These are phyloP conservation scores for Diplogasteroides magnus DNA, from an alignment of 1,140 invertebrate species.

Conservation along the genomic window DNA sequence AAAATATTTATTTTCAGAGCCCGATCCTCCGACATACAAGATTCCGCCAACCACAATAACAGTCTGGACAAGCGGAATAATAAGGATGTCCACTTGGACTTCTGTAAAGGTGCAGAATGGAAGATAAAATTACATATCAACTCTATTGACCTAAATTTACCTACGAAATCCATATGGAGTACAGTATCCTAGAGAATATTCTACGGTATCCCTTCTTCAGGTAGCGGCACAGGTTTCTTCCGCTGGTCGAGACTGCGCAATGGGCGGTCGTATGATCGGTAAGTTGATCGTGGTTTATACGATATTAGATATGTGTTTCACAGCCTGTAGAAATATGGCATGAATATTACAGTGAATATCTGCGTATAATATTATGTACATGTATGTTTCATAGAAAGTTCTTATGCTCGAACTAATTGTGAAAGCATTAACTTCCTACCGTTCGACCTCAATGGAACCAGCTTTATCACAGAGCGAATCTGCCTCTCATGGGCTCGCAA, in stretches of 20 bases:
- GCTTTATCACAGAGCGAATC: too few relatives aligned
- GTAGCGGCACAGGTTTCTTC: not conserved
- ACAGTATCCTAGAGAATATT: not conserved
- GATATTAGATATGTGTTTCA: not conserved
- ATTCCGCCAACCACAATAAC: not conserved
- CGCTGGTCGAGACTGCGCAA: not conserved
- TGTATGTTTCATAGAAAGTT: too few relatives aligned
- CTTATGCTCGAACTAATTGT: too few relatives aligned
- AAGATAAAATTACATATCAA: not conserved
- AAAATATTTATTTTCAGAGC: not conserved
- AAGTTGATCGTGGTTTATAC: not conserved
- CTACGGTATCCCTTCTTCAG: not conserved
- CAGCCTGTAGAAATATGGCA: not conserved
- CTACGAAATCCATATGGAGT: not conserved
- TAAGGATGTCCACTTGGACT: slow-evolving; percentile 14
- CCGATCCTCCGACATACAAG: not conserved
- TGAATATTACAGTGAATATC: too few relatives aligned
- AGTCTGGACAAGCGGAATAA: slow-evolving; percentile 2
- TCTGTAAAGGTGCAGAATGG: slow-evolving; percentile 6
- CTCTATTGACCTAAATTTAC: not conserved
- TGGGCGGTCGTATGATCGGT: not conserved
- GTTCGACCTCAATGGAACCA: not conserved
- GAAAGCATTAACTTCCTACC: not conserved
- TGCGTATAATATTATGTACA: not conserved
- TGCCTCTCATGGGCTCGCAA: too few relatives aligned